Evolutionary conservation across 2,113 vertebrate species (phyloP), one percentile per base, ranked within the genome.

Genomic region (Cyprinodon tularosa): DNA sequence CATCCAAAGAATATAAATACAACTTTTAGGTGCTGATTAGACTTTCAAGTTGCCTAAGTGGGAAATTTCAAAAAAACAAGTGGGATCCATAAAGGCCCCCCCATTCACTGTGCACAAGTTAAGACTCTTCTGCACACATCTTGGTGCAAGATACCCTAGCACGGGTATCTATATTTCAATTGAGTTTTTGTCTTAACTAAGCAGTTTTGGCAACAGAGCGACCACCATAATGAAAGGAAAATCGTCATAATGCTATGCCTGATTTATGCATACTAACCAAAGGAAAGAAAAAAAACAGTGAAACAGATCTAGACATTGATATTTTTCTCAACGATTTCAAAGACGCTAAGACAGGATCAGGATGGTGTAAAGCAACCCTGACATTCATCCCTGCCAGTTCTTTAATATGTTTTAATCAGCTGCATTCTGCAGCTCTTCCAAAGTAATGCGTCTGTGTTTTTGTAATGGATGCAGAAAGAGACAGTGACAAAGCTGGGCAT

Each of bases 401-500:
- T 75, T 77, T 86, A 82, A 79, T 80, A 77, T 81, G 76, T 86
- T 88, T 81, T 85, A 86, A 82, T 91, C 83, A 82, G 70, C 64
- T 8, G 29, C 10, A 36, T 78, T 83, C 22, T 71, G 75, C 20
- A 70, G 80, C 76, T 84, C 82, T 74, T 90, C 72, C 62, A 82
- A 66, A 89, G 85, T 72, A 78, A 86, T 79, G 74, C 82, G 81
- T 77, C 60, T 77, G 60, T 67, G 73, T 84, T 63, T 72, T 72
- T 61, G 77, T 91, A 91, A 94, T 91, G 77, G 90, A 92, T 89
- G 86, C 89, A 84, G 72, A 83, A 74, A 70, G 66, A 71, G 86
- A 89, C 84, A 83, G 77, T 89, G 89, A 91, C 91, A 87, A 89
- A 93, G 88, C 83, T 80, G 84, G 82, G 67, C 80, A 61, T 84